Evolutionary conservation across 2,888 invertebrate genomes (phyloP).

Genomic region (Nycteola revayana): DNA sequence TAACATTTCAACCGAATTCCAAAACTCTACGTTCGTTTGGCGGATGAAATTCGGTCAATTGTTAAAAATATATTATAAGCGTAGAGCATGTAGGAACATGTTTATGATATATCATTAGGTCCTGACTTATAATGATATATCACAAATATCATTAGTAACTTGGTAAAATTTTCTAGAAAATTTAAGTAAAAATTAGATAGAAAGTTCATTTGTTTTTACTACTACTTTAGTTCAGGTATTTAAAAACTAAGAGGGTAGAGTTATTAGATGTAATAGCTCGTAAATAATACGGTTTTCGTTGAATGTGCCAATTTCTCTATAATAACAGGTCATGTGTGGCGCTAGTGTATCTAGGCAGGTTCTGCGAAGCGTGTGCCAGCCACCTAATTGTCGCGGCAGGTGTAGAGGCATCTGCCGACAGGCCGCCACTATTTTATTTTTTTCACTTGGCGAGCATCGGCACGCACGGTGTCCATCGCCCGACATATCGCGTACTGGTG

Average conservation of each 20-base stretch:
- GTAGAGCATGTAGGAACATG: no score
- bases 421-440: conserved; percentile 56
- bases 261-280: no score
- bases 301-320: conserved; percentile 13
- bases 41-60: background rate
- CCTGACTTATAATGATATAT: no score
- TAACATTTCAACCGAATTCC: conserved; percentile 22
- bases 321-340: conserved; percentile 26
- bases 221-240: no score
- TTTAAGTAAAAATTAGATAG: no score
- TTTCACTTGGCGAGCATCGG: conserved; percentile 41
- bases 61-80: no score
- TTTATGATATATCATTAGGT: no score
- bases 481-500: conserved; percentile 39
- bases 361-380: conserved; percentile 57
- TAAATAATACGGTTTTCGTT: conserved; percentile 11
- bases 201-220: no score
- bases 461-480: conserved; percentile 39
- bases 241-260: no score
- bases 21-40: conserved; percentile 9
- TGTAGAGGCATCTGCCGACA: conserved; percentile 72
- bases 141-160: no score
- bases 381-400: conserved; percentile 69
- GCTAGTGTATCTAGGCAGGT: conserved; percentile 31
- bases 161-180: no score